A percentile compares a stretch with the other conserved stretches of the same genome.
Conservation (phyloP, 2,797 vertebrate species). For the Phrynocephalus vlangalii region DNA sequence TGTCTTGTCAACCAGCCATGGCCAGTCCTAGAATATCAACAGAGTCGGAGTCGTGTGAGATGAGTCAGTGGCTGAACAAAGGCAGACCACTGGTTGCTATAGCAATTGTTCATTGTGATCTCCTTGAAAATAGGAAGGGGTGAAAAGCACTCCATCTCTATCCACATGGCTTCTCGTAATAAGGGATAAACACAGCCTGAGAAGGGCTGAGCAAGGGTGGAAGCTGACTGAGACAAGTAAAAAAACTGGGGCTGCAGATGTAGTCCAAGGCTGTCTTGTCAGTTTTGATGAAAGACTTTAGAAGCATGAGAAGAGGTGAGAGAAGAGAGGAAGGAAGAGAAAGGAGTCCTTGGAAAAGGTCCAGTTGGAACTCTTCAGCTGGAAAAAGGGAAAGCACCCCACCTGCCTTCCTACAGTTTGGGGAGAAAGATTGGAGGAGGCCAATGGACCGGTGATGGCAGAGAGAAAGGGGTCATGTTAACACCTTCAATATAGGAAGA, state of each 20-base stretch:
- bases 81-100: slow-evolving; percentile 69
- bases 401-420: too few relatives aligned
- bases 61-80: slow-evolving; percentile 66
- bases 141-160: slow-evolving; percentile 40
- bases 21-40: not conserved
- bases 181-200: slow-evolving; percentile 9
- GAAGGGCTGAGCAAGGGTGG: not conserved
- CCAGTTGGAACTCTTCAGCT: too few relatives aligned
- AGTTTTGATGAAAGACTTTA: too few relatives aligned
- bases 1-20: slow-evolving; percentile 41
- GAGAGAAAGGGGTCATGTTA: too few relatives aligned
- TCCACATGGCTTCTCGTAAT: not conserved
- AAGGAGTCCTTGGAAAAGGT: too few relatives aligned
- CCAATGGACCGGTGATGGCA: too few relatives aligned
- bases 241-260: not conserved
- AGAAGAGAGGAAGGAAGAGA: too few relatives aligned
- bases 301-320: too few relatives aligned
- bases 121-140: slow-evolving; percentile 48
- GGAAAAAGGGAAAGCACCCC: too few relatives aligned
- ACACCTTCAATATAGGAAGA: too few relatives aligned
- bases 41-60: slow-evolving; percentile 18
- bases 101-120: slow-evolving; percentile 56
- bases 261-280: too few relatives aligned
- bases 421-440: too few relatives aligned
- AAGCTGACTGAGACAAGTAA: not conserved